A percentile compares a stretch with the other conserved stretches of the same genome.
Conservation (phyloP, 2,113 vertebrate species). For the Odocoileus hemionus region DNA sequence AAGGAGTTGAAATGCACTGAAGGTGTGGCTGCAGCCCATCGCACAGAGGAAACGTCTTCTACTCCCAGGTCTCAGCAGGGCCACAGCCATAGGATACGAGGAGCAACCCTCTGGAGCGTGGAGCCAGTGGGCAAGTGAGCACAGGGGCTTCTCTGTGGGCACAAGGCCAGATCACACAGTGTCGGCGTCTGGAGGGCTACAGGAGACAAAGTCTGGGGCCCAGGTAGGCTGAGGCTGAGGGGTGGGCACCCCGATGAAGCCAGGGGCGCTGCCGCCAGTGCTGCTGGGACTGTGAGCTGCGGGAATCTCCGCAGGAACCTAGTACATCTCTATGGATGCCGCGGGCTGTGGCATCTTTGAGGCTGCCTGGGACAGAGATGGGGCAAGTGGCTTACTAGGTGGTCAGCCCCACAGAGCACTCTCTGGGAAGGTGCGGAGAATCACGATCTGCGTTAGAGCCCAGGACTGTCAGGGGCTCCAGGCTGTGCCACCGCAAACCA, state of each 20-base stretch:
- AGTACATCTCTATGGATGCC: neutral
- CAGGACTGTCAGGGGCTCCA: neutral
- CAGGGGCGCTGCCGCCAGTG: no score
- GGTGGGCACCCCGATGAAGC: neutral
- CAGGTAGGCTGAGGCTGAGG: neutral
- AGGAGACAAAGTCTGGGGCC: neutral
- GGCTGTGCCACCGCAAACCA: neutral
- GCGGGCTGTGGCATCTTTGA: neutral
- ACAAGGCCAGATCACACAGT: no score
- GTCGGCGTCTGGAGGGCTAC: neutral
- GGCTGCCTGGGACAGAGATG: neutral
- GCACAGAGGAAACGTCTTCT: neutral
- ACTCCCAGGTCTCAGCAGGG: no score
- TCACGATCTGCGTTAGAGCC: neutral
- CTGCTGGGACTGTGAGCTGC: neutral
- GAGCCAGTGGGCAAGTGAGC: neutral
- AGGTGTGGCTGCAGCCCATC: neutral
- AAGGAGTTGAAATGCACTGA: neutral
- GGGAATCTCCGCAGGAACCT: neutral
- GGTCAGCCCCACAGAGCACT: neutral
- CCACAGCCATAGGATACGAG: neutral
- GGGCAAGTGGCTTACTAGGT: neutral
- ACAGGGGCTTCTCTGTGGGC: neutral
- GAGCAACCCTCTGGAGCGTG: fast-evolving
- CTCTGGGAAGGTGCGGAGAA: neutral